Conservation (phyloP, 2,113 vertebrate species). For the Nycticorax nycticorax region DNA sequence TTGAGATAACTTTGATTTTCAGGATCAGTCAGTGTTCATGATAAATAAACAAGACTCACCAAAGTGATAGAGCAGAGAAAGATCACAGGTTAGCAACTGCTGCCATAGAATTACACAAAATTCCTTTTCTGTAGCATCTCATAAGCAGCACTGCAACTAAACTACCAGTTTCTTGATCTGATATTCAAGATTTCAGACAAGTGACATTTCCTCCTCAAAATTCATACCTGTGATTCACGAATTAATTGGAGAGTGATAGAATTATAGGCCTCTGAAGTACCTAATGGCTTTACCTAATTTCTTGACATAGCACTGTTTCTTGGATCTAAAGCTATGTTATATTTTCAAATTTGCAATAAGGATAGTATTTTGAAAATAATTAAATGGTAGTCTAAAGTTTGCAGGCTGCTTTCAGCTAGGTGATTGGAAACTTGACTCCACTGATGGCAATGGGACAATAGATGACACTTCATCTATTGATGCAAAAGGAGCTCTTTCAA, state of each 20-base stretch:
- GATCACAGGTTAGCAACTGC: neutral
- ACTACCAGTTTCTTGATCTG: neutral
- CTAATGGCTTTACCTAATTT: neutral
- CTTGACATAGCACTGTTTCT: neutral
- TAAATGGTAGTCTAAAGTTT: neutral
- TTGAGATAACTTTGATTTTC: neutral
- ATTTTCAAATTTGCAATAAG: neutral
- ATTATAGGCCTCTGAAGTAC: neutral
- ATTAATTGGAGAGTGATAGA: neutral
- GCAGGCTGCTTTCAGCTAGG: neutral
- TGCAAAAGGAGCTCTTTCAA: neutral
- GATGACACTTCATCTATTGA: neutral
- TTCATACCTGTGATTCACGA: neutral
- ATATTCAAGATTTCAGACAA: neutral
- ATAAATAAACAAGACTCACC: neutral
- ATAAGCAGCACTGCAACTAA: neutral
- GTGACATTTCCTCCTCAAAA: neutral
- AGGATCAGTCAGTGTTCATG: neutral
- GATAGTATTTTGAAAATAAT: neutral
- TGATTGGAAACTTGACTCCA: neutral
- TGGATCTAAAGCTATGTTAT: neutral
- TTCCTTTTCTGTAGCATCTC: neutral
- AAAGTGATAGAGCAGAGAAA: neutral
- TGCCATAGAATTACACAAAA: neutral
- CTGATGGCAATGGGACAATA: neutral